Base-by-base conservation (phyloP, 2,797 vertebrate genomes). In the Sebastes taczanowskii region DNA sequence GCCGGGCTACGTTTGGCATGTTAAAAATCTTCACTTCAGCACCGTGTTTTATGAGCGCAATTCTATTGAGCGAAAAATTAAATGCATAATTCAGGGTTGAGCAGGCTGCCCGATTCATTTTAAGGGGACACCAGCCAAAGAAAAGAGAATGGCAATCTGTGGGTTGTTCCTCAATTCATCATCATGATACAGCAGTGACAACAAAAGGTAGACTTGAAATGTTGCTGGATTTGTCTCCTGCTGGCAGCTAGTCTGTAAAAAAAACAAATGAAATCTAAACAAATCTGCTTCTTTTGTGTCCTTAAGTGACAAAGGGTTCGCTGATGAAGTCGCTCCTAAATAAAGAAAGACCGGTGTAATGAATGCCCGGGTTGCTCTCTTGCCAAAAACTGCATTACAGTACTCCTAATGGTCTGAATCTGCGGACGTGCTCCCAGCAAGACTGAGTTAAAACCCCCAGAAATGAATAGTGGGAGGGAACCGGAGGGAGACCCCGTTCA, bases 381-480 rank as follows among this genome's bases (percentile, higher is more conserved):
- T 90, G 91, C 91, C 88, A 93, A 93, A 91, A 91, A 80, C 84
- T 89, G 83, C 90, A 94, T 95, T 92, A 92, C 82, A 72, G 71
- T 10, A 55, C 72, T 80, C 71, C 74, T 91, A 92, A 92, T 89
- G 80, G 81, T 84, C 86, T 81, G 80, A 83, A 79, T 85, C 80
- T 84, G 84, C 4, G 5, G 64, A 76, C 32, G 11, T 64, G 72
- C 62, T 82, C 77, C 64, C 14, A 70, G 84, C 35, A 62, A 77
- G 64, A 85, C 63, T 30, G 58, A 86, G 87, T 86, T 87, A 89
- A 46, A 89, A 90, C 72, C 70, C 70, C 65, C 34, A 11, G 42
- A 65, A 79, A 84, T 72, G 65, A 81, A 85, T 58, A 20, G 78
- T 74, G 68, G 63, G 66, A 72, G 81, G 70, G 29, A 70, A 49